Percentiles rank a stretch among this genome's conserved stretches.
These are phyloP conservation scores for Triplophysa siluroides DNA, from an alignment of 2,113 vertebrate genomes.

Conservation along the genomic window DNA sequence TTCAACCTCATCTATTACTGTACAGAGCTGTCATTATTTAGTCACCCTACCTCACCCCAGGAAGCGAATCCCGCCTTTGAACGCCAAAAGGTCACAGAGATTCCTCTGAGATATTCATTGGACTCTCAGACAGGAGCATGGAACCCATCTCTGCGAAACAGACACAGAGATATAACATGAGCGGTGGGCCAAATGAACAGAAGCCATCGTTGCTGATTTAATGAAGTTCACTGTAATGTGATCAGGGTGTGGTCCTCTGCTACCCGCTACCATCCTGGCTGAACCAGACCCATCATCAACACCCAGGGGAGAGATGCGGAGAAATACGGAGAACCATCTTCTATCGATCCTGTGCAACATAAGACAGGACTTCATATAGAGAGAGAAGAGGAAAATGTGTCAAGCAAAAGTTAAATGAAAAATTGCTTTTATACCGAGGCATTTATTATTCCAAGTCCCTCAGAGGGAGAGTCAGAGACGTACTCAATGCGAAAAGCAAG, in stretches of 20 bases:
- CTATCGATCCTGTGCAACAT: slow-evolving; percentile 62
- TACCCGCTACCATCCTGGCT: not conserved
- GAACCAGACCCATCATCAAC: slow-evolving; percentile 8
- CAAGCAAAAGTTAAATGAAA: slow-evolving; percentile 73
- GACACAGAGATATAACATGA: slow-evolving; percentile 21
- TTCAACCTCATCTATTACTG: slow-evolving; percentile 8
- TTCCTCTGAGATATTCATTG: slow-evolving; percentile 41
- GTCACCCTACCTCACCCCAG: slow-evolving; percentile 16
- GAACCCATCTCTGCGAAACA: slow-evolving; percentile 32
- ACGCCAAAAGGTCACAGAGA: slow-evolving; percentile 39
- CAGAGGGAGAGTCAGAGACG: slow-evolving; percentile 63
- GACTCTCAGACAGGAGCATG: slow-evolving; percentile 25
- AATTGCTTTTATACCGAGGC: slow-evolving; percentile 73
- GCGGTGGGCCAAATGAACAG: slow-evolving; percentile 41
- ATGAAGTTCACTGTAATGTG: slow-evolving; percentile 47
- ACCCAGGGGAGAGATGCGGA: slow-evolving; percentile 15
- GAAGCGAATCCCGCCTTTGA: not conserved
- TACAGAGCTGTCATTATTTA: slow-evolving; percentile 23
- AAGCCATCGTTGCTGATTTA: slow-evolving; percentile 34
- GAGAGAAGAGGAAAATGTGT: slow-evolving; percentile 57
- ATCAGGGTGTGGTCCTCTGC: slow-evolving; percentile 45
- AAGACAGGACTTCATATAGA: slow-evolving; percentile 59
- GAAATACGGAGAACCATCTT: slow-evolving; percentile 33
- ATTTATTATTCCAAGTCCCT: slow-evolving; percentile 74
- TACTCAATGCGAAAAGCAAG: slow-evolving; percentile 59